Base-by-base conservation (phyloP, 2,888 invertebrate genomes). In the Sarcophaga caerulescens region DNA sequence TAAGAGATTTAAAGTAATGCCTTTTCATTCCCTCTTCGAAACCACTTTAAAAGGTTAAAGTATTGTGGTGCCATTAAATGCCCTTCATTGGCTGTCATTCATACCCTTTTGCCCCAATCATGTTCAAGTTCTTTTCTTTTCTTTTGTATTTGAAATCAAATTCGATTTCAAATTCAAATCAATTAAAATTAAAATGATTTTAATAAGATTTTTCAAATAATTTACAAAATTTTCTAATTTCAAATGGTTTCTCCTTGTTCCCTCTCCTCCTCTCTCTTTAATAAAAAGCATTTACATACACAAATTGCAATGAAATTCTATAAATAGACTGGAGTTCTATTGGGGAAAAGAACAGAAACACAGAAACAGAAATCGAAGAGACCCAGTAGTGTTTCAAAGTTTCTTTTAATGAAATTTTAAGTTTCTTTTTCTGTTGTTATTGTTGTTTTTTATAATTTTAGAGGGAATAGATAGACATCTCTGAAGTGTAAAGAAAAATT, bases 261-360 rank as follows among this genome's bases (percentile, higher is more conserved):
- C 35, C 8, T 35, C 0, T 35, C 2, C 17, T 14, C 14, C 14
- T 14, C 14, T 47, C 47, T 47, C 47, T 11, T 3, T 47, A 47
- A 47, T 14, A 14, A 47, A 14, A 1, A 47, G 11, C 47, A 47
- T 47, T 47, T 47, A 47, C 47, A 47, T 47, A 14, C 47, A 11
- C 4, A 47, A 35, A 35, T 35, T 52, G 52, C 52, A 52, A 17
- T 59, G 2, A 3, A 12, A 3, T 71, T 83, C 83, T 83, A 83
- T 78, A 78, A 83, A 83, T 83, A 83, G 14, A 17, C 52, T 4
- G 52, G 62, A 68, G 44, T 74, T 83, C 47, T 69, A 63, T 83
- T 83, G 73, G 52, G 60, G 47, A 73, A 62, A 73, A 83, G 57
- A 66, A 59, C 4, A 21, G 14, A 66, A 21, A 70, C 10, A 57